Conservation (phyloP, 1,140 invertebrate species). For the Leptopilina clavipes region DNA sequence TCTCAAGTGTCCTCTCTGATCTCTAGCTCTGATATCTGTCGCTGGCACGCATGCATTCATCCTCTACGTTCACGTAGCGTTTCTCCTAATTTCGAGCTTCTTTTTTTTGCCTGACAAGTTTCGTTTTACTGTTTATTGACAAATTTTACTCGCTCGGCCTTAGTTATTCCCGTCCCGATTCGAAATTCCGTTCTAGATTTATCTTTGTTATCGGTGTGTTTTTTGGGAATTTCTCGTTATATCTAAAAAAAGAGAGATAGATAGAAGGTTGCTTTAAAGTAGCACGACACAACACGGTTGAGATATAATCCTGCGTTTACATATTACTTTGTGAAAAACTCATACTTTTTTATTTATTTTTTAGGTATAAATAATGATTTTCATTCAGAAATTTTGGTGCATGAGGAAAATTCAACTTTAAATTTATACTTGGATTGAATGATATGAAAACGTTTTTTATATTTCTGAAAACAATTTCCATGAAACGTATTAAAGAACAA, state of each 20-base stretch:
- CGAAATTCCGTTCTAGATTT: background rate
- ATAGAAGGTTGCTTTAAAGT: constrained; percentile 10
- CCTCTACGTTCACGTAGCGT: constrained; percentile 9
- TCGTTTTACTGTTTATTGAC: too few species aligned
- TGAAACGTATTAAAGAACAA: too few species aligned
- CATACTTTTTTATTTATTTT: background rate
- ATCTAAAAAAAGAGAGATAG: background rate
- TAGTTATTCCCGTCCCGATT: background rate
- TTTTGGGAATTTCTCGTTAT: background rate
- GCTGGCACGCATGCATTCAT: constrained; percentile 27
- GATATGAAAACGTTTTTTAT: too few species aligned
- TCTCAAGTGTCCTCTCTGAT: constrained; percentile 21
- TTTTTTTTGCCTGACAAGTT: background rate
- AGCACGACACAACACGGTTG: constrained; percentile 2
- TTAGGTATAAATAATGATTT: constrained; percentile 22
- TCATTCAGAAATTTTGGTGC: background rate
- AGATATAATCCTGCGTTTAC: background rate
- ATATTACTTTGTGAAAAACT: background rate
- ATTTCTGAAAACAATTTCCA: too few species aligned
- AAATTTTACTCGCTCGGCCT: background rate
- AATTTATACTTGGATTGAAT: background rate
- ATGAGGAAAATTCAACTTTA: background rate
- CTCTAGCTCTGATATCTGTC: constrained; percentile 13
- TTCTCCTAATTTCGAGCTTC: background rate
- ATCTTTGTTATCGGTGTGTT: background rate